These are phyloP conservation scores for Acleris laterana DNA, from an alignment of 2,888 invertebrate species.

Conservation along the genomic window DNA sequence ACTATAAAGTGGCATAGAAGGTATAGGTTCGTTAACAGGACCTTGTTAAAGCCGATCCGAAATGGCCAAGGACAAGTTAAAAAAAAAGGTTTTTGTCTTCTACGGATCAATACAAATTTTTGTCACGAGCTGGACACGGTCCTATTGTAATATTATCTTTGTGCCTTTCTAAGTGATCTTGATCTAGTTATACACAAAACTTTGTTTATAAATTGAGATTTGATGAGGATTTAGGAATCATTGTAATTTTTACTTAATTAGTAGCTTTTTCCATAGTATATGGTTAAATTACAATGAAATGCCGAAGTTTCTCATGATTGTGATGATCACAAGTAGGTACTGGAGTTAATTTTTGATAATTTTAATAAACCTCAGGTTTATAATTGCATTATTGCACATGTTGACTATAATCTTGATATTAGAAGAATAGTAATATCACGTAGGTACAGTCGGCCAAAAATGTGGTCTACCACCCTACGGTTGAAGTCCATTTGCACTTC, in stretches of 20 bases:
- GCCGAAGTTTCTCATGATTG: no score
- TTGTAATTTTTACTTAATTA: background rate
- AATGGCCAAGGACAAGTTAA: conserved; percentile 73
- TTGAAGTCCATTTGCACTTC: no score
- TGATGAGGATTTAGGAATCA: conserved; percentile 40
- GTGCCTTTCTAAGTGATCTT: conserved; percentile 63
- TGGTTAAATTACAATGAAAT: no score
- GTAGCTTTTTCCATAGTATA: background rate
- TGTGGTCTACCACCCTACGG: no score
- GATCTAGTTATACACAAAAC: conserved; percentile 49
- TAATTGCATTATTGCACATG: no score
- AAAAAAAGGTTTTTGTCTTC: conserved; percentile 63
- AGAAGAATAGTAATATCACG: no score
- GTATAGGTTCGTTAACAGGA: conserved; percentile 49
- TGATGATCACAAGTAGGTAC: no score
- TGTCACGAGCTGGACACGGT: conserved; percentile 62
- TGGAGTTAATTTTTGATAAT: no score
- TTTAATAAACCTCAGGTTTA: no score
- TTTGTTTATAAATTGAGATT: conserved; percentile 48
- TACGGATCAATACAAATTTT: conserved; percentile 63
- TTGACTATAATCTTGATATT: no score
- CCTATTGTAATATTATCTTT: conserved; percentile 59
- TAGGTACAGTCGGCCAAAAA: no score
- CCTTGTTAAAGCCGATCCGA: conserved; percentile 65
- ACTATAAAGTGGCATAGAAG: conserved; percentile 32